These are phyloP conservation scores for Leucoma salicis DNA, from an alignment of 2,888 invertebrate species.

Conservation along the genomic window DNA sequence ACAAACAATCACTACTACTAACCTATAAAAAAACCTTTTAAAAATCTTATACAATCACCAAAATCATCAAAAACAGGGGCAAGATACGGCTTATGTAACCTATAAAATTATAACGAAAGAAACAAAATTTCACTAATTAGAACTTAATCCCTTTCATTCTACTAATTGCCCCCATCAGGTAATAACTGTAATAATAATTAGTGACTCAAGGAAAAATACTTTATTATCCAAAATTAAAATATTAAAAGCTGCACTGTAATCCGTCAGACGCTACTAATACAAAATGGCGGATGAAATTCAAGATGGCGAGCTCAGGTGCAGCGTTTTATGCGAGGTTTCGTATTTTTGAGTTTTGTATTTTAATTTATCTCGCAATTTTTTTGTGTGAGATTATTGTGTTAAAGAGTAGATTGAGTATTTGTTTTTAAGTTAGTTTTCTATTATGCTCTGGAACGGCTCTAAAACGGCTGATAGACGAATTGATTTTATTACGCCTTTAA, in stretches of 20 bases:
- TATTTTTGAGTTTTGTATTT: neutral
- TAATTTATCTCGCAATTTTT: too few species aligned
- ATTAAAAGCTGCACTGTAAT: conserved; percentile 62
- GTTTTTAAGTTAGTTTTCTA: too few species aligned
- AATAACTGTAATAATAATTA: conserved; percentile 70
- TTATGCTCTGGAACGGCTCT: too few species aligned
- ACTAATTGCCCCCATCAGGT: conserved; percentile 70
- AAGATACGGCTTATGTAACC: too few species aligned
- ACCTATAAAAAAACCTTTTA: neutral
- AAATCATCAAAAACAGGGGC: too few species aligned
- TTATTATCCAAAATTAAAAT: conserved; percentile 64
- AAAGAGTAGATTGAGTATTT: too few species aligned
- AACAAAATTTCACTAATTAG: conserved; percentile 60
- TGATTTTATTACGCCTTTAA: too few species aligned
- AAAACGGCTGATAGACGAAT: too few species aligned
- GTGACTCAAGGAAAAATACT: conserved; percentile 60
- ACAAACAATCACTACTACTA: too few species aligned
- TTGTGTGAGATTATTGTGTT: too few species aligned
- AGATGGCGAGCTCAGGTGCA: conserved; percentile 67
- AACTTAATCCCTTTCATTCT: conserved; percentile 61
- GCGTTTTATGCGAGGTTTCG: conserved; percentile 40
- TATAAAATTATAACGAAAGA: conserved; percentile 39
- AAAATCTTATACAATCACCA: neutral
- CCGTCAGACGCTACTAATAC: conserved; percentile 60
- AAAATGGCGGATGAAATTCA: conserved; percentile 53